Conservation (phyloP, 2,888 invertebrate genomes). For the Itoplectis maculator region DNA sequence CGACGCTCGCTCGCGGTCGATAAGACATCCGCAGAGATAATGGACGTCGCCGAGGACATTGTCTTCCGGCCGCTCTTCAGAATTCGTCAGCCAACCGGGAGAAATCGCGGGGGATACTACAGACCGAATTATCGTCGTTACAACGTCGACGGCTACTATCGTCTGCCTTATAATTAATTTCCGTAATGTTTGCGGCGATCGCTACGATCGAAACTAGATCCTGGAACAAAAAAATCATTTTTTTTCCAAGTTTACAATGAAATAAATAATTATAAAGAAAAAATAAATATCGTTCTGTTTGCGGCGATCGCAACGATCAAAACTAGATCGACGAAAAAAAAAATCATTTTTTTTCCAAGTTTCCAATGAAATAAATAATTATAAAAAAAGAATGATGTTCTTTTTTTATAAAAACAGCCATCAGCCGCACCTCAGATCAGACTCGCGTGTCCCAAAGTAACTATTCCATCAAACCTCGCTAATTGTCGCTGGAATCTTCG, state of each 20-base stretch:
- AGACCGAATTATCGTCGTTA: constrained; percentile 70
- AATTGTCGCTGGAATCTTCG: not conserved
- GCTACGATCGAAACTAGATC: not conserved
- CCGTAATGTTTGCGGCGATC: not conserved
- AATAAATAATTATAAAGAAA: too few species aligned
- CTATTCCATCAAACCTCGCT: not conserved
- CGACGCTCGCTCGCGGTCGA: constrained; percentile 41
- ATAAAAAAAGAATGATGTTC: not conserved
- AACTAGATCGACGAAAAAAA: not conserved
- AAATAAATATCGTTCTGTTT: not conserved
- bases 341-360: not conserved
- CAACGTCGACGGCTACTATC: constrained; percentile 66
- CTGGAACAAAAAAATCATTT: not conserved
- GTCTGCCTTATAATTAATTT: constrained; percentile 39
- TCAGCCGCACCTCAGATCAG: too few species aligned
- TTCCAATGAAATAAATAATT: too few species aligned
- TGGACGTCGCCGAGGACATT: constrained; percentile 82
- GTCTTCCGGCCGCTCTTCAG: constrained; percentile 81
- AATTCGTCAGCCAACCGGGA: constrained; percentile 76
- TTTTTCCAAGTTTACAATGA: too few species aligned
- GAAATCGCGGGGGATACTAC: constrained; percentile 62
- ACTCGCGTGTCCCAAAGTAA: too few species aligned
- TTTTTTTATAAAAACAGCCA: too few species aligned
- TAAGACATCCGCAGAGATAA: constrained; percentile 55
- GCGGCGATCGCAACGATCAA: constrained; percentile 3